Percentiles rank a stretch among this genome's conserved stretches.
Evolutionary conservation across 2,888 invertebrate genomes (phyloP).

Genomic region (Caenorhabditis becei): DNA sequence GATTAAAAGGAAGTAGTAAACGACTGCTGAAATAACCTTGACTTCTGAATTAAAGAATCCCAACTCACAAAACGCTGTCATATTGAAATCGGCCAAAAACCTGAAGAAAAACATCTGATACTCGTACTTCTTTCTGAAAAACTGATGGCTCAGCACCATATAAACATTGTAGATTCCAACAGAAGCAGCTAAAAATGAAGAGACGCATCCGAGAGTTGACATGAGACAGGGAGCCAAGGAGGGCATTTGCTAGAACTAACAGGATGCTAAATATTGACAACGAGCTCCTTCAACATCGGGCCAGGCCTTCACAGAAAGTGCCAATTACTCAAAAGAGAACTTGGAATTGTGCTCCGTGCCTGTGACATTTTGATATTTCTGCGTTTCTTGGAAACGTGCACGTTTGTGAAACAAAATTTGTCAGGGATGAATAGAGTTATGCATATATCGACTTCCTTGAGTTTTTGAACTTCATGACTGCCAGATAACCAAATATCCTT

Average conservation of each 20-base stretch:
- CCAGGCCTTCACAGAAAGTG: too few species aligned
- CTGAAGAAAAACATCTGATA: constrained; percentile 44
- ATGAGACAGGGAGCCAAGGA: constrained; percentile 16
- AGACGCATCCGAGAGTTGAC: constrained; percentile 37
- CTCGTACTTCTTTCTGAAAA: constrained; percentile 38
- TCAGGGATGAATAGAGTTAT: too few species aligned
- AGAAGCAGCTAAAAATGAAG: constrained; percentile 14
- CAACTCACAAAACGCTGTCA: constrained; percentile 38
- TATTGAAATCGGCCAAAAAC: constrained; percentile 39
- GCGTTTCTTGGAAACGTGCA: too few species aligned
- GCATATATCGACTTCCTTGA: constrained; percentile 11
- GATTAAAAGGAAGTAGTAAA: constrained; percentile 35
- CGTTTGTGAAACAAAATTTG: too few species aligned
- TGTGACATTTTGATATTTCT: too few species aligned
- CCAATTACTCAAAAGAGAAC: too few species aligned
- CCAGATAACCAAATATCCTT: constrained; percentile 36
- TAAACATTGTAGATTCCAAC: constrained; percentile 29
- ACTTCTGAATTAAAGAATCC: background rate
- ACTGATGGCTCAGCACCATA: constrained; percentile 25
- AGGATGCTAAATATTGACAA: too few species aligned
- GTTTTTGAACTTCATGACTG: too few species aligned
- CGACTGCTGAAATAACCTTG: constrained; percentile 15
- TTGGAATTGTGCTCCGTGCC: too few species aligned
- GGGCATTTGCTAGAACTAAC: too few species aligned
- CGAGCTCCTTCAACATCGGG: too few species aligned